A percentile compares a stretch with the other conserved stretches of the same genome.
Conservation (phyloP, 2,888 invertebrate genomes). For the Eupithecia tripunctaria region DNA sequence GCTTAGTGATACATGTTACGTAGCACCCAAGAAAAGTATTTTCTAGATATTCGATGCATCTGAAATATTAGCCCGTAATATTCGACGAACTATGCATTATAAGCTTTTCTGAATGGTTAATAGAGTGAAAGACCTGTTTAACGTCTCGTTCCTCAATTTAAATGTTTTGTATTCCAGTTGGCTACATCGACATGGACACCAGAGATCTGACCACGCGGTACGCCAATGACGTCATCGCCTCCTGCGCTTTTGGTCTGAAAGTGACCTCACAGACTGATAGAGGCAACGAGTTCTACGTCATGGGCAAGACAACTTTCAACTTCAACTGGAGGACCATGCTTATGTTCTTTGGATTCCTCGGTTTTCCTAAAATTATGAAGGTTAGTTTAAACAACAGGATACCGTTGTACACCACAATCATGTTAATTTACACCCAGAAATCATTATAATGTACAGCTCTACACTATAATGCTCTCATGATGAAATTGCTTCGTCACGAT, state of each 20-base stretch:
- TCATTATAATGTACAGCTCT: too few species aligned
- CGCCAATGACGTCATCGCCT: conserved; percentile 85
- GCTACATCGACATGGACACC: conserved; percentile 48
- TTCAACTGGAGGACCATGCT: conserved; percentile 19
- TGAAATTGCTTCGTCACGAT: too few species aligned
- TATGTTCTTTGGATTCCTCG: conserved; percentile 17
- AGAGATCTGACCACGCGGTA: conserved; percentile 80
- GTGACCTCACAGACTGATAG: conserved; percentile 80
- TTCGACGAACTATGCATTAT: too few species aligned
- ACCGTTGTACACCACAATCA: too few species aligned
- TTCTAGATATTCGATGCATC: too few species aligned
- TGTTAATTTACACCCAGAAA: too few species aligned
- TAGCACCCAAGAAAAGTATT: too few species aligned
- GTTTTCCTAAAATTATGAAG: conserved; percentile 23
- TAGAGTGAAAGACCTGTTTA: background rate
- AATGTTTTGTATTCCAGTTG: conserved; percentile 10
- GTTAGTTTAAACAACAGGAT: background rate
- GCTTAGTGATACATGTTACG: too few species aligned
- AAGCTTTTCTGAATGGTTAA: background rate
- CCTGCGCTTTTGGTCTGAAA: conserved; percentile 82
- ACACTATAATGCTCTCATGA: too few species aligned
- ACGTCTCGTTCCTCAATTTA: background rate
- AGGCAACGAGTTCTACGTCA: conserved; percentile 80
- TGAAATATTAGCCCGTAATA: too few species aligned
- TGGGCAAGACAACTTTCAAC: conserved; percentile 22